Evolutionary conservation across 1,140 invertebrate species (phyloP).

Genomic region (Phortica variegata): DNA sequence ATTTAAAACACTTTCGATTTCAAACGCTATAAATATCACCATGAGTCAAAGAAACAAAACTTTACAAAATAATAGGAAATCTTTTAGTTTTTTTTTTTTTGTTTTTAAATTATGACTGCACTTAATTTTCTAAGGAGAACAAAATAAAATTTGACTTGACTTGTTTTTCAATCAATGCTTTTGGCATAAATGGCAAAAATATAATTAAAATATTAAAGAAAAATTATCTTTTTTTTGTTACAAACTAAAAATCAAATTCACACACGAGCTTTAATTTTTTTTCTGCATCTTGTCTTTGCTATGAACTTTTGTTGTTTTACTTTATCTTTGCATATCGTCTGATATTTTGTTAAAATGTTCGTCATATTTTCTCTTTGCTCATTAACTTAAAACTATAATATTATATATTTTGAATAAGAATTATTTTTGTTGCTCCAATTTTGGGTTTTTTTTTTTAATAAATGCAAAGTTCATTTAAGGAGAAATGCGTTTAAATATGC

Average conservation of each 20-base stretch:
- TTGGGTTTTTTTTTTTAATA: slow-evolving; percentile 10
- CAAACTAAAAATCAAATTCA: slow-evolving; percentile 13
- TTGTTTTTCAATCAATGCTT: slow-evolving; percentile 20
- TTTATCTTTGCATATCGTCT: slow-evolving; percentile 4
- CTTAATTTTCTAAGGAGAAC: slow-evolving; percentile 36
- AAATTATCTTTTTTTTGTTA: too few species aligned
- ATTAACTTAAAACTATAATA: slow-evolving; percentile 39
- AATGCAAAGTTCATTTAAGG: slow-evolving; percentile 23
- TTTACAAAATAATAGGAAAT: slow-evolving; percentile 21
- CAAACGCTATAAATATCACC: slow-evolving; percentile 40
- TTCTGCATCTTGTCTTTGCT: neutral
- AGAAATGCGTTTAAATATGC: slow-evolving; percentile 11
- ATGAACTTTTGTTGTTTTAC: neutral
- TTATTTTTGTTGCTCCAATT: slow-evolving; percentile 1
- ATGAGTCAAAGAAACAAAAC: slow-evolving; percentile 33
- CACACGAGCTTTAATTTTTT: slow-evolving; percentile 15
- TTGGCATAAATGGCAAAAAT: slow-evolving; percentile 47
- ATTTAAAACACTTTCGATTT: slow-evolving; percentile 15
- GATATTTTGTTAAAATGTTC: slow-evolving; percentile 38
- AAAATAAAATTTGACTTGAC: slow-evolving; percentile 35
- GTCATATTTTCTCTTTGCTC: too few species aligned
- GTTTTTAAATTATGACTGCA: slow-evolving; percentile 41
- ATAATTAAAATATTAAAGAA: slow-evolving; percentile 12
- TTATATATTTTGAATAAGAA: slow-evolving; percentile 19
- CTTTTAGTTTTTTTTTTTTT: slow-evolving; percentile 28